These are phyloP conservation scores for Papilio machaon DNA, from an alignment of 1,140 invertebrate species.

Conservation along the genomic window DNA sequence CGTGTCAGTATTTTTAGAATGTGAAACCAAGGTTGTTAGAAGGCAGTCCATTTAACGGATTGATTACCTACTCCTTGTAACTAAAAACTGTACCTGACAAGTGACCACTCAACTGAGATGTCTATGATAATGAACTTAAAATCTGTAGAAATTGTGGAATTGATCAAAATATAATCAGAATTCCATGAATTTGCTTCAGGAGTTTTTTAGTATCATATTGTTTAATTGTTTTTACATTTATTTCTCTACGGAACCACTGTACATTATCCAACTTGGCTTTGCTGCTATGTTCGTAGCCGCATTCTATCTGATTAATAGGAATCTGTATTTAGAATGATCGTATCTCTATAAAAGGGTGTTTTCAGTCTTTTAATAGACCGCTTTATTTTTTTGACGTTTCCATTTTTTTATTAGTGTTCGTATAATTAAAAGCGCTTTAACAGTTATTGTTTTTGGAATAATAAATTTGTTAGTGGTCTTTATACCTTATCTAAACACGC, in stretches of 20 bases:
- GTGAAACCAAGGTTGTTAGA: no score
- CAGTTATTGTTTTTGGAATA: conserved; percentile 34
- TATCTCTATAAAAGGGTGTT: conserved; percentile 74
- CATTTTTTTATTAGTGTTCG: conserved; percentile 42
- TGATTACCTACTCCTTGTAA: no score
- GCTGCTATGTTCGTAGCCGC: conserved; percentile 48
- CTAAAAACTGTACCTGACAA: no score
- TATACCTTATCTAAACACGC: conserved; percentile 22
- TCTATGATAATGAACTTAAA: no score
- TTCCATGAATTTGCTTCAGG: no score
- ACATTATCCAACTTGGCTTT: not conserved
- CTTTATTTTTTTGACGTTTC: conserved; percentile 49
- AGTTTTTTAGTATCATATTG: no score
- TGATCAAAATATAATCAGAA: no score
- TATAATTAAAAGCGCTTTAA: conserved; percentile 35
- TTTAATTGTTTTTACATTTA: not conserved
- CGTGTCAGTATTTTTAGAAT: no score
- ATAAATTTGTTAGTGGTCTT: conserved; percentile 34
- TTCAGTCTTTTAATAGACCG: conserved; percentile 73
- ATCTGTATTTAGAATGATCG: conserved; percentile 59
- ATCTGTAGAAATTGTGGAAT: no score
- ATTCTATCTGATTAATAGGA: conserved; percentile 74
- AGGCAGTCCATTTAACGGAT: no score
- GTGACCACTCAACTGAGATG: no score
- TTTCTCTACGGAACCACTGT: conserved; percentile 12